A percentile compares a stretch with the other conserved stretches of the same genome.
Evolutionary conservation across 2,888 invertebrate genomes (phyloP).

Genomic region (Pegoplata infirma): DNA sequence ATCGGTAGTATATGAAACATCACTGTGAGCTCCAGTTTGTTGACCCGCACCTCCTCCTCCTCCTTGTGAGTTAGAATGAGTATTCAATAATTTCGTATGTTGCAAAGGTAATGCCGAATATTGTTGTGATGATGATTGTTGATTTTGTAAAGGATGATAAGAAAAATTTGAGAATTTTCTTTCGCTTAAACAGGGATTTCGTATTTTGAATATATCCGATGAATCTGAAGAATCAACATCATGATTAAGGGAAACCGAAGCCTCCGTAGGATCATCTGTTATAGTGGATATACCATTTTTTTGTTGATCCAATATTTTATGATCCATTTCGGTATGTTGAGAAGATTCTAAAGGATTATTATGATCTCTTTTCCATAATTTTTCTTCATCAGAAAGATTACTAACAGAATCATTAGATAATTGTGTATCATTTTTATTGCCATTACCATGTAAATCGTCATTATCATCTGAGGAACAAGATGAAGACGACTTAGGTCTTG

Average conservation of each 20-base stretch:
- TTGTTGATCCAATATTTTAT: constrained; percentile 35
- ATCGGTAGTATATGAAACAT: constrained; percentile 76
- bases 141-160: constrained; percentile 29
- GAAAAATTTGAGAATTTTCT: constrained; percentile 42
- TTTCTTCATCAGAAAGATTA: constrained; percentile 76
- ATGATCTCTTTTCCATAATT: constrained; percentile 73
- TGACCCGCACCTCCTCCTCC: no score
- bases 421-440: constrained; percentile 63
- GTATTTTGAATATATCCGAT: constrained; percentile 74
- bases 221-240: constrained; percentile 73
- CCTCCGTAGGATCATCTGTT: constrained; percentile 66
- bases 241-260: constrained; percentile 68
- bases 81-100: constrained; percentile 46
- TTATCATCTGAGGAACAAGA: constrained; percentile 70
- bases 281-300: constrained; percentile 45
- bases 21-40: constrained; percentile 65
- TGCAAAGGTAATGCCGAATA: constrained; percentile 42
- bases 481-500: constrained; percentile 62
- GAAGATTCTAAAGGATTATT: constrained; percentile 45
- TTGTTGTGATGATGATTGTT: not conserved
- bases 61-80: constrained; percentile 34
- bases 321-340: constrained; percentile 1
- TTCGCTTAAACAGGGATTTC: constrained; percentile 69
- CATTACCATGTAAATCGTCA: constrained; percentile 35
- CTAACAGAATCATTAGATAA: constrained; percentile 67